phyloP scores from a whole-genome alignment of 1,140 invertebrate species.

The Coptotermes formosanus region DNA sequence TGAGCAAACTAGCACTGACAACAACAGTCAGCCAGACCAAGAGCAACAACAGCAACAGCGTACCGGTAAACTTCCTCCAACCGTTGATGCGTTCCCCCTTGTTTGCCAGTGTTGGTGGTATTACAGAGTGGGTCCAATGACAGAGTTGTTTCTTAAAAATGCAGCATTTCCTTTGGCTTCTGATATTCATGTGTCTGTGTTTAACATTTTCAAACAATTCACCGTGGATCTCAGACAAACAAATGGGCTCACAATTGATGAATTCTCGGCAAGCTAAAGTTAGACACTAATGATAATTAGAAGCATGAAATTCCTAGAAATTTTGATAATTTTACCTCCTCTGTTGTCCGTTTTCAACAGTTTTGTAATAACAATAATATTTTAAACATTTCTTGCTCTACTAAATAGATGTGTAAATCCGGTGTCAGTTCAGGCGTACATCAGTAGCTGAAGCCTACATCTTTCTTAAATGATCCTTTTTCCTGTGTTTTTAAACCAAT shows the following conservation, averaged over 20 bases:
- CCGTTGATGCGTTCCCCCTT: background rate
- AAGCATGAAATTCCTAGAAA: background rate
- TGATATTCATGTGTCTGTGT: background rate
- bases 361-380: background rate
- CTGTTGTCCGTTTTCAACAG: background rate
- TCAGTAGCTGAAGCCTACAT: background rate
- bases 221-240: too few species aligned
- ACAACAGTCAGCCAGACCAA: constrained; percentile 52
- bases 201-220: too few species aligned
- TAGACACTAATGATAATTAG: background rate
- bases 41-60: constrained; percentile 40
- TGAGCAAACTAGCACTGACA: constrained; percentile 50
- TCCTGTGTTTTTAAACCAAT: background rate
- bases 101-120: background rate
- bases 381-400: background rate
- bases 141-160: background rate
- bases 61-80: constrained; percentile 25
- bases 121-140: background rate
- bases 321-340: background rate
- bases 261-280: background rate
- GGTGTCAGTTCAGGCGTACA: background rate
- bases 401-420: background rate
- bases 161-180: background rate
- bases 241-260: background rate
- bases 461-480: background rate